These are phyloP conservation scores for Drosophila navojoa DNA, from an alignment of 1,140 invertebrate genomes.

Conservation along the genomic window DNA sequence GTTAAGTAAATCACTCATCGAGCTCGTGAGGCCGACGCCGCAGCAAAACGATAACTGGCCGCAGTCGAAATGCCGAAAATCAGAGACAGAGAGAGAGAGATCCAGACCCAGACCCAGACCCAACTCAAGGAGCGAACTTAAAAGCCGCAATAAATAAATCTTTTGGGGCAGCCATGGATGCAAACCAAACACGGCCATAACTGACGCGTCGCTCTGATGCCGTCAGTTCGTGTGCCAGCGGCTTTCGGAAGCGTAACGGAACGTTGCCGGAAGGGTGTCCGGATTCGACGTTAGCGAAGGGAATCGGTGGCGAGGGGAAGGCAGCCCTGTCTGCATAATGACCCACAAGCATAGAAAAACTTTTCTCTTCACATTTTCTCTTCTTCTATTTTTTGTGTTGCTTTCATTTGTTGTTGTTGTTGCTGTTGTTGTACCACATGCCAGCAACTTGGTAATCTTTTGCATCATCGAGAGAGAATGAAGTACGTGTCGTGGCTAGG, in stretches of 20 bases:
- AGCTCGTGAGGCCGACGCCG: conserved; percentile 29
- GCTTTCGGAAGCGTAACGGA: conserved; percentile 39
- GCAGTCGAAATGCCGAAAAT: conserved; percentile 24
- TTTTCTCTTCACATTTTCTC: conserved; percentile 22
- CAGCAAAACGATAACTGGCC: conserved; percentile 22
- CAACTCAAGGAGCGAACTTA: conserved; percentile 49
- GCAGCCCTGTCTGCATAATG: conserved; percentile 64
- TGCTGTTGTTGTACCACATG: conserved; percentile 51
- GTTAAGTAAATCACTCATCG: conserved; percentile 52
- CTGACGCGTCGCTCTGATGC: conserved; percentile 49
- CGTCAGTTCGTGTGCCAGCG: conserved; percentile 38
- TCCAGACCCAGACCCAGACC: conserved; percentile 4
- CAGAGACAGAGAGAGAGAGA: background rate
- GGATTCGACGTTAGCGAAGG: background rate
- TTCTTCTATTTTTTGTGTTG: conserved; percentile 26
- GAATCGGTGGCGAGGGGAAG: background rate
- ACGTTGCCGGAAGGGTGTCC: conserved; percentile 16
- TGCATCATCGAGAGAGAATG: conserved; percentile 75
- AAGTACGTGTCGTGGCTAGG: conserved; percentile 57
- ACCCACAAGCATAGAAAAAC: conserved; percentile 65
- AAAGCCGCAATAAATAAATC: conserved; percentile 81
- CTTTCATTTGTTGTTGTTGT: conserved; percentile 4
- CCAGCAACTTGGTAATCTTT: conserved; percentile 76
- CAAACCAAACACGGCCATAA: conserved; percentile 34
- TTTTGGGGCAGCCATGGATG: conserved; percentile 63